These are phyloP conservation scores for Xyrauchen texanus DNA, from an alignment of 2,113 vertebrate genomes.

Conservation along the genomic window DNA sequence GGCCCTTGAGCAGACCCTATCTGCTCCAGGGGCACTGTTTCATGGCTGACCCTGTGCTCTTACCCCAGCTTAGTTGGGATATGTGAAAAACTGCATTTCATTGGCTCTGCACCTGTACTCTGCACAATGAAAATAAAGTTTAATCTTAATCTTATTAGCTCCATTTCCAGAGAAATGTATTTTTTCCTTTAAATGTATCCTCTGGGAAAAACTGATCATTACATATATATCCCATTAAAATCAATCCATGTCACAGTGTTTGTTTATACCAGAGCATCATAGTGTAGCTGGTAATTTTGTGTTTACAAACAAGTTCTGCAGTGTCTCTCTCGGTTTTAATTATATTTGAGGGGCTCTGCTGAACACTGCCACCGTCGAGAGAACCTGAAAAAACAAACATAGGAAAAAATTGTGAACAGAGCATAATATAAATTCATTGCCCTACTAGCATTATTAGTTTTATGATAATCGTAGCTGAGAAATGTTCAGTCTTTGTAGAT, in stretches of 20 bases:
- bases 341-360: slow-evolving; percentile 39
- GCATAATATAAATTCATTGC: not conserved
- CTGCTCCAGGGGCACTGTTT: too few species aligned
- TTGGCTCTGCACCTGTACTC: too few species aligned
- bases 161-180: slow-evolving; percentile 29
- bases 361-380: slow-evolving; percentile 13
- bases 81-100: too few species aligned
- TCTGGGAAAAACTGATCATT: not conserved
- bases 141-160: too few species aligned
- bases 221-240: slow-evolving; percentile 33
- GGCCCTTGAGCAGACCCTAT: too few species aligned
- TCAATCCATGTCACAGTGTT: not conserved
- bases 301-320: slow-evolving; percentile 30
- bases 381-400: slow-evolving; percentile 22
- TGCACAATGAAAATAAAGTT: too few species aligned
- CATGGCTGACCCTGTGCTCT: too few species aligned
- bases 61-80: too few species aligned
- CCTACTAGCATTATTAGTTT: not conserved
- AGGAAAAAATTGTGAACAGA: not conserved
- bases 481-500: not conserved
- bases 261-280: slow-evolving; percentile 48
- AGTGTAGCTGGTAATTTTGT: not conserved
- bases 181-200: slow-evolving; percentile 1
- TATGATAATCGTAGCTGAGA: not conserved
- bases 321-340: not conserved